Evolutionary conservation across 2,113 vertebrate species (phyloP).

Genomic region (Lamprotornis superbus): DNA sequence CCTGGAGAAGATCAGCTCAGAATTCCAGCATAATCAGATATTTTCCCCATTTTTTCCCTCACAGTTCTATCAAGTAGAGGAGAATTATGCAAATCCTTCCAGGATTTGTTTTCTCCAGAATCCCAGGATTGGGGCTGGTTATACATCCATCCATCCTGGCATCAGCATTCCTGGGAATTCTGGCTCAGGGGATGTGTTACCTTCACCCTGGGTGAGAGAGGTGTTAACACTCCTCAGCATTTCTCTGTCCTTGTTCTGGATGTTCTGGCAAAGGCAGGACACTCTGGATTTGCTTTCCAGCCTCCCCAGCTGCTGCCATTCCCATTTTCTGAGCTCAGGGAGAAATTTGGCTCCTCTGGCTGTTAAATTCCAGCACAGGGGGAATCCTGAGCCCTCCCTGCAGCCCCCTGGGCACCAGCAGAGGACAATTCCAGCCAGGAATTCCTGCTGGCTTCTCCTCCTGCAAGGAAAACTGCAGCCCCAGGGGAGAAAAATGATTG

Average conservation of each 20-base stretch:
- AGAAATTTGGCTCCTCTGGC: background rate
- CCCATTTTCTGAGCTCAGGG: background rate
- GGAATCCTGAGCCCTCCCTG: background rate
- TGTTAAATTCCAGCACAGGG: background rate
- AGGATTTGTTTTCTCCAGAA: background rate
- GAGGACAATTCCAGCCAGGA: background rate
- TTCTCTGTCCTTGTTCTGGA: background rate
- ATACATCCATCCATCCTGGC: background rate
- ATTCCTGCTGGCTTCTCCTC: background rate
- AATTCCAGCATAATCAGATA: background rate
- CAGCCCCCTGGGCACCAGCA: background rate
- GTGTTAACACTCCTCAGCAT: background rate
- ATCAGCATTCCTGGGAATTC: background rate
- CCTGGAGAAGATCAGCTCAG: background rate
- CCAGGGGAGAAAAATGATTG: background rate
- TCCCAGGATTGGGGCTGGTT: background rate
- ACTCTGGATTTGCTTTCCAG: background rate
- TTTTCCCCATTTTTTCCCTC: background rate
- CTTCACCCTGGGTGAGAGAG: background rate
- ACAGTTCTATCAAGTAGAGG: background rate
- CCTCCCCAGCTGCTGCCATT: background rate
- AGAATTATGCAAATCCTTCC: background rate
- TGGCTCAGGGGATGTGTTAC: background rate
- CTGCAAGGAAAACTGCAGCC: background rate
- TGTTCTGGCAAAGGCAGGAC: background rate